Percentiles rank a stretch among this genome's conserved stretches.
These are phyloP conservation scores for Mionectes macconnelli DNA, from an alignment of 2,113 vertebrate species.

Conservation along the genomic window DNA sequence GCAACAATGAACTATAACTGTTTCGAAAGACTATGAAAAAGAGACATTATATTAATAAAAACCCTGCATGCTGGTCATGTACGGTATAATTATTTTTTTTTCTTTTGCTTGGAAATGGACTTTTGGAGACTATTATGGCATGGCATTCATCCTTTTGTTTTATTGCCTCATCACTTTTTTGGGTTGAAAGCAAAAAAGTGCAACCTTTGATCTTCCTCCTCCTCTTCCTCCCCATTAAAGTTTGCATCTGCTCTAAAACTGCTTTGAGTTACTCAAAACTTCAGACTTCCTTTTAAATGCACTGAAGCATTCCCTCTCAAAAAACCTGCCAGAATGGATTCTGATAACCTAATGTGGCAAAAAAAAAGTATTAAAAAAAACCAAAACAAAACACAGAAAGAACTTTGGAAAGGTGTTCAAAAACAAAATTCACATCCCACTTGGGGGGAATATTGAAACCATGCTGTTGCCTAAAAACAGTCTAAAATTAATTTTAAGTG, in stretches of 20 bases:
- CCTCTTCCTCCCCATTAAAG: conserved; percentile 80
- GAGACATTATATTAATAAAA: conserved; percentile 89
- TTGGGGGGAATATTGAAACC: conserved; percentile 77
- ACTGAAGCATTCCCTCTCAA: conserved; percentile 84
- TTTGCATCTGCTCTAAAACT: conserved; percentile 83
- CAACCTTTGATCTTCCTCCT: conserved; percentile 81
- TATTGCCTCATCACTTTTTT: conserved; percentile 93
- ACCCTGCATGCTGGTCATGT: conserved; percentile 99
- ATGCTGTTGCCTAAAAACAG: conserved; percentile 85
- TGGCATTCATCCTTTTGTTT: conserved; percentile 93
- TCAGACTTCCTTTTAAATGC: conserved; percentile 84
- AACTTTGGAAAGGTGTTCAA: conserved; percentile 69
- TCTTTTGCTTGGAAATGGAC: conserved; percentile 89
- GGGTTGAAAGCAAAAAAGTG: conserved; percentile 93
- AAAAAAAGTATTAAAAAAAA: neutral
- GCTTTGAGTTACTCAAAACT: conserved; percentile 86
- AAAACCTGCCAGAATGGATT: conserved; percentile 82
- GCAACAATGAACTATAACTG: conserved; percentile 87
- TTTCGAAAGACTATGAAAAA: conserved; percentile 87
- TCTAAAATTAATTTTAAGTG: conserved; percentile 82
- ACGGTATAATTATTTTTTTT: conserved; percentile 87
- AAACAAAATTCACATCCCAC: conserved; percentile 68
- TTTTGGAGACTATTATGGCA: conserved; percentile 90
- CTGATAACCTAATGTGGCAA: conserved; percentile 74
- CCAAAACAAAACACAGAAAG: neutral